Evolutionary conservation across 2,113 vertebrate genomes (phyloP).

Genomic region (Anolis carolinensis): DNA sequence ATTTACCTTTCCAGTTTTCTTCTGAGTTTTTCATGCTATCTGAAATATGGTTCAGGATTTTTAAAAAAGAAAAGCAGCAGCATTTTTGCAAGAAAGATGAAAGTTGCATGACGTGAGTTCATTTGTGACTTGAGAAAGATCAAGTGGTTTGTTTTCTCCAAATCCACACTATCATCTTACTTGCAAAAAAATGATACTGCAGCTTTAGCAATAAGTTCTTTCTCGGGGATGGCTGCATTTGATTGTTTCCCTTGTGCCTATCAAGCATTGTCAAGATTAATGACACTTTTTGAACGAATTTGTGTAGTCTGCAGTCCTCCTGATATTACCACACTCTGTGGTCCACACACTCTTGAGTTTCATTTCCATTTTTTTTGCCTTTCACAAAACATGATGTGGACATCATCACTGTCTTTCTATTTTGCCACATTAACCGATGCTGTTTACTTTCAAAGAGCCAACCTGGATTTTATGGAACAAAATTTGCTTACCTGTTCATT

Average conservation of each 20-base stretch:
- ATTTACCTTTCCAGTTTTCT: conserved; percentile 68
- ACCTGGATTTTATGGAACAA: conserved; percentile 43
- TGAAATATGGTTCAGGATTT: conserved; percentile 59
- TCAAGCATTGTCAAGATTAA: conserved; percentile 73
- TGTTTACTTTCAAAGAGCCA: conserved; percentile 42
- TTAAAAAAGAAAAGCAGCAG: conserved; percentile 57
- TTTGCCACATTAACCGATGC: conserved; percentile 40
- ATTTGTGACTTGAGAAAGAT: conserved; percentile 57
- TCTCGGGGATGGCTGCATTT: conserved; percentile 75
- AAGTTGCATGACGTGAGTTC: conserved; percentile 51
- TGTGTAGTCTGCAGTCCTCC: conserved; percentile 59
- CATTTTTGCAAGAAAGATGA: conserved; percentile 70
- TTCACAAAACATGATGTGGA: conserved; percentile 58
- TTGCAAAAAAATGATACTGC: conserved; percentile 74
- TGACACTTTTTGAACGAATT: conserved; percentile 63
- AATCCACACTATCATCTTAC: conserved; percentile 63
- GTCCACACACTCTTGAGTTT: neutral
- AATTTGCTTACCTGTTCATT: conserved; percentile 46
- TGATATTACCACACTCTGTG: conserved; percentile 59
- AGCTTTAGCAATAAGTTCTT: conserved; percentile 84
- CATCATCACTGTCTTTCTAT: conserved; percentile 48
- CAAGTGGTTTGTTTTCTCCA: conserved; percentile 56
- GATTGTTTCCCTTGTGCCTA: conserved; percentile 77
- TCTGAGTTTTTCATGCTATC: conserved; percentile 65
- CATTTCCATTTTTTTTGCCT: conserved; percentile 46